Evolutionary conservation across 1,140 invertebrate genomes (phyloP), one percentile per base, ranked within the genome.

Genomic region (Paracyclopina nana): DNA sequence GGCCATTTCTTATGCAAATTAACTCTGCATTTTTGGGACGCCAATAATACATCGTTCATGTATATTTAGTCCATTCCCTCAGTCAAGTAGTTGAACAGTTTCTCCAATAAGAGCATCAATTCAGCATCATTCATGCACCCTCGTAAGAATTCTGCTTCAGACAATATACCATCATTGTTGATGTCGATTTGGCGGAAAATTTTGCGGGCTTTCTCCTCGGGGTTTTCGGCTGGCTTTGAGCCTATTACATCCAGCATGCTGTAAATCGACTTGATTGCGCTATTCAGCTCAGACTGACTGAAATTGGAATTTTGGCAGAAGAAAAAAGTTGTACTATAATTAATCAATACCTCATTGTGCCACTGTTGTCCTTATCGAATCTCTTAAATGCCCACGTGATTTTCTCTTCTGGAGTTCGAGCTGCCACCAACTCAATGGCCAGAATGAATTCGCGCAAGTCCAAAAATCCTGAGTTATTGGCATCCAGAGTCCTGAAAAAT

Each of bases 101-200:
- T n/a, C 34, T 48, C 27, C 25, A 48, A 28, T 12, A 48, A 22
- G 9, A 16, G 25, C 16, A 48, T 27, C 9, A 48, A 28, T 6
- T 27, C 45, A 22, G 27, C 20, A 9, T 48, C 45, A 24, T 48
- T 48, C 9, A 48, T 24, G n/a, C 45, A 48, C 16, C 48, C 50
- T 25, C 43, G 42, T 11, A 26, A 11, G 30, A 52, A 52, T 43
- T 52, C 50, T 6, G 42, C 50, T 26, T 26, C 38, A n/a, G 31
- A 4, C 6, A 52, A 20, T 29, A 28, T 41, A 26, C 50, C 50
- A 29, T 52, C 50, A 9, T 9, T 41, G 40, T 52, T 52, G 4
- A 52, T 22, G 40, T 52, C 50, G 25, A 52, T 18, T 8, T 46
- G 16, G 18, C 20, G 42, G 22, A 52, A 50, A n/a, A 41, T 50